Percentiles rank a stretch among this genome's conserved stretches.
Conservation (phyloP, 2,888 invertebrate species). For the Coecobrya sp. region DNA sequence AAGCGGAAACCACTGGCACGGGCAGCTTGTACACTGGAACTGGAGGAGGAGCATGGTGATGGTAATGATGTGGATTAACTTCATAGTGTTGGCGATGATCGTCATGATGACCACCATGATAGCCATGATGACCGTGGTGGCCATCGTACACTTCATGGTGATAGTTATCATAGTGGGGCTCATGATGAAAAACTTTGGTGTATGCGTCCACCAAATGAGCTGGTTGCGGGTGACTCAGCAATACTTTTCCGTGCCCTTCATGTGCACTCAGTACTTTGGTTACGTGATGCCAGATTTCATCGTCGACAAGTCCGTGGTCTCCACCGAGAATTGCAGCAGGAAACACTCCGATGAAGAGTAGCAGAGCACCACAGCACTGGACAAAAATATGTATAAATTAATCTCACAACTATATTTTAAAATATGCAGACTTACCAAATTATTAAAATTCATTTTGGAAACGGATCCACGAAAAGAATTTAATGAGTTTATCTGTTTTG, state of each 20-base stretch:
- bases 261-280: constrained; percentile 73
- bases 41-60: constrained; percentile 37
- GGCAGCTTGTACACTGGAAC: constrained; percentile 45
- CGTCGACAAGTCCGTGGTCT: constrained; percentile 65
- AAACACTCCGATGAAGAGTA: not conserved
- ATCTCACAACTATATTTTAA: too few relatives aligned
- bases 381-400: constrained; percentile 26
- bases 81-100: not conserved
- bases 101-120: not conserved
- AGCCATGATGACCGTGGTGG: constrained; percentile 5
- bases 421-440: constrained; percentile 53
- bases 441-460: constrained; percentile 39
- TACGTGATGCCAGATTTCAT: constrained; percentile 71
- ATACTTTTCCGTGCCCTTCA: constrained; percentile 69
- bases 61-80: constrained; percentile 1
- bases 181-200: constrained; percentile 57
- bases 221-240: constrained; percentile 74
- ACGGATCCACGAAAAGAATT: not conserved
- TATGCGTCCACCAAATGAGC: constrained; percentile 76
- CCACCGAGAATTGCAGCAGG: constrained; percentile 21
- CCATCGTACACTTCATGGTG: not conserved
- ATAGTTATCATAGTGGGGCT: constrained; percentile 36
- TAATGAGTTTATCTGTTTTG: not conserved
- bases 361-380: constrained; percentile 43
- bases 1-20: constrained; percentile 16